Evolutionary conservation across 2,113 vertebrate species (phyloP), one percentile per base, ranked within the genome.

Genomic region (Mesitornis unicolor): DNA sequence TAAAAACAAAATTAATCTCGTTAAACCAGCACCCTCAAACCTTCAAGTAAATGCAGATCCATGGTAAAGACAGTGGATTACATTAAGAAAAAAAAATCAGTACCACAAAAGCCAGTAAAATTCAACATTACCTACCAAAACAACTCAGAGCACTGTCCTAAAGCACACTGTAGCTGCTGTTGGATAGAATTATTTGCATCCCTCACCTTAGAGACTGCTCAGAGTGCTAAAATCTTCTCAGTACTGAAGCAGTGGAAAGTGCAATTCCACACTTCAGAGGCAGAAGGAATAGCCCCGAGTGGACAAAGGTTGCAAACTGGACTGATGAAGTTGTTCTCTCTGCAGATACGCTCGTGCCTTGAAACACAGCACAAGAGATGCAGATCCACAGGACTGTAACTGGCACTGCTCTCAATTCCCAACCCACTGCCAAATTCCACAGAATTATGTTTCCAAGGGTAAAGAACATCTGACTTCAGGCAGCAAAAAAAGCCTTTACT

Each of bases 351-450:
- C 40, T 79, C 4, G 0, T 9, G 20, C n/a, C 45, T 14, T 61
- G 75, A 85, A 87, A 95, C 33, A 3, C 28, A 16, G 80, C 18
- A 1, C 5, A 9, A 71, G 33, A 60, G 77, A 93, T n/a, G 54
- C 78, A 77, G 81, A 92, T 47, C 92, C 93, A 79, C 59, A 35
- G 65, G 36, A 53, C 40, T 82, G 36, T 40, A 13, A 67, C 87
- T 83, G 83, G 82, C 73, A 56, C 42, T 57, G 63, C 54, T 87
- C 51, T 75, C 22, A 73, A 80, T 53, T 73, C 77, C 56, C 89
- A 95, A 17, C 50, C 67, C 51, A 76, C 77, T 63, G 92, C 87
- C 91, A 92, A 92, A 93, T 95, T 73, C 85, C 94, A 95, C 43
- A 92, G 89, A 96, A 92, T 63, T 81, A 40, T 16, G 40, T 95